Conservation (phyloP, 30 jellyfish, hydroid and myxozoan species). For the Morbakka virulenta region DNA sequence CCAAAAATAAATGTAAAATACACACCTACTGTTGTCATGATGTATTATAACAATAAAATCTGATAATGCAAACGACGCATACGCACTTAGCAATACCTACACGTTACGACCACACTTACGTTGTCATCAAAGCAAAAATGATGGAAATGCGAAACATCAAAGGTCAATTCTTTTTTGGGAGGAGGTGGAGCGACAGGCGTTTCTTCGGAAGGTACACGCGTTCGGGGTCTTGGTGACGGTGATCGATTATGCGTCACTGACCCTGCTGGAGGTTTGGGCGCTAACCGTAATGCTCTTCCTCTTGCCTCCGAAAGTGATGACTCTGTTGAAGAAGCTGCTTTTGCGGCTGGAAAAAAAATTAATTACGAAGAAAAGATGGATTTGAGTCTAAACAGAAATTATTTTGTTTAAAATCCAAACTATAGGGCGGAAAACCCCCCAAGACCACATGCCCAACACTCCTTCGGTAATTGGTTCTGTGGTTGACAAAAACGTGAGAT, state of each 20-base stretch:
- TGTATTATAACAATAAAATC: too few species aligned
- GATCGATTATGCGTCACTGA: background rate
- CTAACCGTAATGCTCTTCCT: background rate
- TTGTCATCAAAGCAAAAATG: constrained; percentile 75
- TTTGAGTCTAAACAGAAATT: too few species aligned
- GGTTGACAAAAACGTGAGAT: too few species aligned
- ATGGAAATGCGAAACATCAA: constrained; percentile 50
- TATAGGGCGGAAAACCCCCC: too few species aligned
- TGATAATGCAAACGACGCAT: too few species aligned
- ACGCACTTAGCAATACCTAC: too few species aligned
- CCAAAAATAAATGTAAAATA: too few species aligned
- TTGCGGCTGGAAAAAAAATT: background rate
- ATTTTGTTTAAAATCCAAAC: too few species aligned
- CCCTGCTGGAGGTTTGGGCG: background rate
- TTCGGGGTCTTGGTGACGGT: background rate
- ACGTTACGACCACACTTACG: constrained; percentile 44
- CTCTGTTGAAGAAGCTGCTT: background rate
- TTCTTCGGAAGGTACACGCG: background rate
- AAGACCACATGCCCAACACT: too few species aligned
- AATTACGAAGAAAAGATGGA: too few species aligned
- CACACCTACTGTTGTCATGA: too few species aligned
- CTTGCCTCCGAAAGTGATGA: background rate
- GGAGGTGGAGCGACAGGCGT: background rate
- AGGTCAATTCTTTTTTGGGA: constrained; percentile 2
- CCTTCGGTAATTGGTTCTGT: too few species aligned